Conservation (phyloP, 2,888 invertebrate genomes). For the Exocentrus adspersus region DNA sequence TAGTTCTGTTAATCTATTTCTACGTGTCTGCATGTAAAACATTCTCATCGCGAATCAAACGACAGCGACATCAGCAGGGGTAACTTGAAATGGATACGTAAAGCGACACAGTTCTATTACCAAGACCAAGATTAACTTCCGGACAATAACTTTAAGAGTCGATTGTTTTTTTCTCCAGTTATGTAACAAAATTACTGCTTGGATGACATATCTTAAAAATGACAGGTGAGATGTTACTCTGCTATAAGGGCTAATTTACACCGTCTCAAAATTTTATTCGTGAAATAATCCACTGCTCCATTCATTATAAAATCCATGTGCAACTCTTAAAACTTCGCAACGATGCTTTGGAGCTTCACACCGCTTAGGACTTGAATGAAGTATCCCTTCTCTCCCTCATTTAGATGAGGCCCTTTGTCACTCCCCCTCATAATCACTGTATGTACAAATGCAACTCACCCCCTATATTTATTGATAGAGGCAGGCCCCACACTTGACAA, state of each 20-base stretch:
- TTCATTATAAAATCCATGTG: background rate
- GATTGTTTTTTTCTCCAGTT: too few species aligned
- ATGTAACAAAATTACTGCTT: too few species aligned
- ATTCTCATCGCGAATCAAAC: background rate
- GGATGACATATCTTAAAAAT: too few species aligned
- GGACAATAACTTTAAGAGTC: too few species aligned
- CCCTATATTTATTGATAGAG: constrained; percentile 38
- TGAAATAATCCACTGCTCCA: background rate
- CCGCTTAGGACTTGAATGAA: constrained; percentile 30
- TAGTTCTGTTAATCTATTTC: constrained; percentile 11
- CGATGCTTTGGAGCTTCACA: constrained; percentile 19
- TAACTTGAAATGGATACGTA: too few species aligned
- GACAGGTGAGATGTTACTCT: too few species aligned
- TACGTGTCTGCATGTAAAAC: background rate
- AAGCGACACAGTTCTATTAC: too few species aligned
- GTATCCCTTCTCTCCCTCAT: constrained; percentile 43
- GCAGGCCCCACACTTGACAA: constrained; percentile 47
- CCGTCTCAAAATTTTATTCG: too few species aligned
- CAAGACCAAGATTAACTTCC: too few species aligned
- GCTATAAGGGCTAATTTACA: too few species aligned
- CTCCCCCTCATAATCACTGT: constrained; percentile 51
- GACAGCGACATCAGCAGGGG: too few species aligned
- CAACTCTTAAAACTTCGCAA: constrained; percentile 9
- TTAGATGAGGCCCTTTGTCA: constrained; percentile 47
- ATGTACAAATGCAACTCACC: constrained; percentile 47